These are phyloP conservation scores for Cybosia mesomella DNA, from an alignment of 2,888 invertebrate species.

Conservation along the genomic window DNA sequence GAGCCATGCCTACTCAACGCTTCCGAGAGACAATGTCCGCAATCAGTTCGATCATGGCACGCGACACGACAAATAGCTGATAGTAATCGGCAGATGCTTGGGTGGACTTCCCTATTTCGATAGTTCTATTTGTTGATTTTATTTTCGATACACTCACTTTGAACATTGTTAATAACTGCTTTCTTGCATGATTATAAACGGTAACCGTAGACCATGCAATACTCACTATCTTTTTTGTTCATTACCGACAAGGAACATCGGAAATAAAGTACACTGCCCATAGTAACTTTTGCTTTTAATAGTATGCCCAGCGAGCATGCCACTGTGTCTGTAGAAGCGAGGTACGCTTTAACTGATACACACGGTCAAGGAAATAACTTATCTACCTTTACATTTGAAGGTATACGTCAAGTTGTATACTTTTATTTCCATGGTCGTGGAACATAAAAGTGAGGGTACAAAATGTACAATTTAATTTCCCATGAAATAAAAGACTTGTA, in stretches of 20 bases:
- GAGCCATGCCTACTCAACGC: constrained; percentile 36
- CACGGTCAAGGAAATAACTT: no score
- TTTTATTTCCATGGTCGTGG: no score
- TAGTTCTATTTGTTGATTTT: constrained; percentile 39
- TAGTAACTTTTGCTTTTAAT: not conserved
- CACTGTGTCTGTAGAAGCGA: not conserved
- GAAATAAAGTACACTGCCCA: not conserved
- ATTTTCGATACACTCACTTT: constrained; percentile 1
- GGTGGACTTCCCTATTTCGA: constrained; percentile 36
- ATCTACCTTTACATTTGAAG: no score
- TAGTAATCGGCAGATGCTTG: constrained; percentile 75
- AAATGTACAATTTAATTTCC: no score
- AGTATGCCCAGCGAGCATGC: not conserved
- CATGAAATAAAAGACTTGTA: not conserved
- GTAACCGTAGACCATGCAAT: not conserved
- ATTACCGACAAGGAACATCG: no score
- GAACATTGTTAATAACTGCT: not conserved
- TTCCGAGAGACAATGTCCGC: constrained; percentile 69
- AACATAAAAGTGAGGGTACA: no score
- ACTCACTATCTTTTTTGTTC: not conserved
- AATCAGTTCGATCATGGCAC: constrained; percentile 70
- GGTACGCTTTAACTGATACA: no score
- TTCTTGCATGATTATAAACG: not conserved
- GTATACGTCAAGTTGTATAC: no score
- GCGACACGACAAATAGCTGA: constrained; percentile 74